phyloP scores from a whole-genome alignment of 2,797 vertebrate genomes.

The Melanogrammus aeglefinus region DNA sequence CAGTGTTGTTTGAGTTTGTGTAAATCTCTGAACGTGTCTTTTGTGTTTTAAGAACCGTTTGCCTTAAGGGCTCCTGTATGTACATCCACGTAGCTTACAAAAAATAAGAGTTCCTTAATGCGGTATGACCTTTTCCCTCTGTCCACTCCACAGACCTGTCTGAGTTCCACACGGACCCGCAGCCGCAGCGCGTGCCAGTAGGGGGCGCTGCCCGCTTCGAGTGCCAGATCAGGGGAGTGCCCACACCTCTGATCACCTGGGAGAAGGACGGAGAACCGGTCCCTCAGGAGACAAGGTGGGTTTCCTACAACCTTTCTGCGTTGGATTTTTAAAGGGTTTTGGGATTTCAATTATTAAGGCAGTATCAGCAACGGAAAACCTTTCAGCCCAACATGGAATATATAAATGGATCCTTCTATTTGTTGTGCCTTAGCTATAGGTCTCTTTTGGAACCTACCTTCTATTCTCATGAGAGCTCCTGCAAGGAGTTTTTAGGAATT shows the following conservation, averaged over 20 bases:
- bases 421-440: not conserved
- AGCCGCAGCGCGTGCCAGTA: conserved; percentile 76
- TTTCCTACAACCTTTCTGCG: not conserved
- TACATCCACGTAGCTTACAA: not conserved
- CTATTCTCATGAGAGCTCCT: not conserved
- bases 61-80: too few relatives aligned
- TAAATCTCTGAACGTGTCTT: not conserved
- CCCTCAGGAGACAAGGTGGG: conserved; percentile 79
- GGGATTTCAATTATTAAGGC: too few relatives aligned
- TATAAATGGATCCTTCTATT: not conserved
- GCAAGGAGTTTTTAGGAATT: not conserved
- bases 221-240: conserved; percentile 85
- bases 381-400: not conserved
- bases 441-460: not conserved
- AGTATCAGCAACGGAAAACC: not conserved
- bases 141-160: conserved; percentile 74
- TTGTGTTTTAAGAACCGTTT: not conserved
- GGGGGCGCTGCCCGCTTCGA: conserved; percentile 86
- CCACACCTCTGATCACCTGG: conserved; percentile 86
- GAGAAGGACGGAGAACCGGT: conserved; percentile 82
- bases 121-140: not conserved
- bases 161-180: conserved; percentile 83
- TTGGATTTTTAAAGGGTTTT: not conserved
- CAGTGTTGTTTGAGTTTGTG: not conserved
- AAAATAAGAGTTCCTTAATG: not conserved